A percentile compares a stretch with the other conserved stretches of the same genome.
These are phyloP conservation scores for Callithrix jacchus DNA, from an alignment of 2,113 vertebrate genomes.

Conservation along the genomic window DNA sequence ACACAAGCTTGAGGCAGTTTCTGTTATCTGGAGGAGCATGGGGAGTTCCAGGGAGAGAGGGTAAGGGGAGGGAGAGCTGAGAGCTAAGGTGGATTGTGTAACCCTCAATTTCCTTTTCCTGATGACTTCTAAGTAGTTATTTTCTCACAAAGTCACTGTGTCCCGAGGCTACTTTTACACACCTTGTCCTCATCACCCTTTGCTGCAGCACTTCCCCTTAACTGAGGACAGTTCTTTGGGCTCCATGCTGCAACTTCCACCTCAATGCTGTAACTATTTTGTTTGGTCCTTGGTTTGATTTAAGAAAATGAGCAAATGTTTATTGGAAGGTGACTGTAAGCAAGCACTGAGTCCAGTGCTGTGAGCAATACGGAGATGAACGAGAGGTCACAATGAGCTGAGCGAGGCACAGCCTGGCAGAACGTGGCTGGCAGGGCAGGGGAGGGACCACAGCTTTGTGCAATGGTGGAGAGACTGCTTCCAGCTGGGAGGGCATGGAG, in stretches of 20 bases:
- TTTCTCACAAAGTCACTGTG: neutral
- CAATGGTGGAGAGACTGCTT: neutral
- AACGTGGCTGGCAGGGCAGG: rapidly evolving
- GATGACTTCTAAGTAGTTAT: neutral
- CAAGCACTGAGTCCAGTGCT: neutral
- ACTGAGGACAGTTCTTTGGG: neutral
- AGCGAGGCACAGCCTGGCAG: neutral
- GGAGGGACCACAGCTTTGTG: too few relatives aligned
- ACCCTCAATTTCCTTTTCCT: neutral
- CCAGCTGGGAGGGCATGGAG: neutral
- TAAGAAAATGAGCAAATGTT: neutral
- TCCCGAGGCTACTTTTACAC: neutral
- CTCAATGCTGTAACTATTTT: neutral
- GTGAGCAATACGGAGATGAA: neutral
- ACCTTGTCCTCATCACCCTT: neutral
- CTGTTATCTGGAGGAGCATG: neutral
- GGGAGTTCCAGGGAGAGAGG: neutral
- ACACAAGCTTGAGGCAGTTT: rapidly evolving
- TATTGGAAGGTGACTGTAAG: neutral
- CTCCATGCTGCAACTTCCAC: neutral
- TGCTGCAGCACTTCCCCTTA: neutral
- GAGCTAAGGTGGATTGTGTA: neutral
- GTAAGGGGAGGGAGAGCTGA: too few relatives aligned
- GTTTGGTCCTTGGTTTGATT: neutral
- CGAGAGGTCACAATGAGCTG: rapidly evolving